Conservation (phyloP, 1,140 invertebrate species). For the Lasioglossum albipes region DNA sequence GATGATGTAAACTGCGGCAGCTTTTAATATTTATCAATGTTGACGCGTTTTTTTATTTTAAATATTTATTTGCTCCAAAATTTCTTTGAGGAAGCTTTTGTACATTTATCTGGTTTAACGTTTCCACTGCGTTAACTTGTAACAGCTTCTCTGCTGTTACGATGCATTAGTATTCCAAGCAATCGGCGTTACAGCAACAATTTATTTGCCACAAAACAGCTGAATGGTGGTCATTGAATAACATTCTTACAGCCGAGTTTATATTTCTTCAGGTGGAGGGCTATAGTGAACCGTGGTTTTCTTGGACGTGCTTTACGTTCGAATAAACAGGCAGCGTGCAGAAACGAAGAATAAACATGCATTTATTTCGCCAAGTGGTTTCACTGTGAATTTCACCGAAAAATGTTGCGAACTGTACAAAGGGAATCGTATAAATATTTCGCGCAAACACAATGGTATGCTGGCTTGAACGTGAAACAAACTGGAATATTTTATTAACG, state of each 20-base stretch:
- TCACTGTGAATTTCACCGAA: conserved; percentile 4
- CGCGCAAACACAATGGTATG: not conserved
- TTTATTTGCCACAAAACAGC: not conserved
- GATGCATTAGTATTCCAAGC: not conserved
- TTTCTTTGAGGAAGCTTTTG: too few species aligned
- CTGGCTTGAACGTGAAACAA: not conserved
- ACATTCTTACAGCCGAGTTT: not conserved
- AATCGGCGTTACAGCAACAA: not conserved
- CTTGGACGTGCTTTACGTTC: not conserved
- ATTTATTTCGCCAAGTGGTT: not conserved
- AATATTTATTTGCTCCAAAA: too few species aligned
- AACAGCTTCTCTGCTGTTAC: too few species aligned
- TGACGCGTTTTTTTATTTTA: too few species aligned
- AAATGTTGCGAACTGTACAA: not conserved
- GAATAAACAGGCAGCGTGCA: conserved; percentile 3
- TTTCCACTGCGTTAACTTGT: too few species aligned
- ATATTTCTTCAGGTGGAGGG: not conserved
- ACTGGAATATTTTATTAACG: not conserved
- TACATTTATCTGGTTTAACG: too few species aligned
- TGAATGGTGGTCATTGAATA: not conserved
- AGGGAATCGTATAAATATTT: not conserved
- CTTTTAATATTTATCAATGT: too few species aligned
- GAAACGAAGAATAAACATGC: not conserved
- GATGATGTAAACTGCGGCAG: too few species aligned
- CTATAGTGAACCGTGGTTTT: not conserved